A percentile compares a stretch with the other conserved stretches of the same genome.
These are phyloP conservation scores for Mormyrops attenuatus DNA, from an alignment of 2,797 vertebrate species.

Conservation along the genomic window DNA sequence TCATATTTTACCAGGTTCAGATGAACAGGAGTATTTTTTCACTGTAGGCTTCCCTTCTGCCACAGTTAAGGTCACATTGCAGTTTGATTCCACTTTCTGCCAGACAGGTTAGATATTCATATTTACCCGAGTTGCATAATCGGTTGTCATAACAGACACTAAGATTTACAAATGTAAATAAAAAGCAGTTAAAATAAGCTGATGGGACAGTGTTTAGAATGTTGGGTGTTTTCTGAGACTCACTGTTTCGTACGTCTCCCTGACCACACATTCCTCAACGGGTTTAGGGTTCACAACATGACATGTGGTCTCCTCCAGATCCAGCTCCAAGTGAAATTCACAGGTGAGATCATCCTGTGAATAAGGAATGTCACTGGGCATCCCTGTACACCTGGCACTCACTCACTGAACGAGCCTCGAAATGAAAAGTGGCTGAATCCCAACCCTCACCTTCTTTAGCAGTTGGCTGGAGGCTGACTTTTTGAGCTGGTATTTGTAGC, in stretches of 20 bases:
- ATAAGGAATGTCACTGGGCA: not conserved
- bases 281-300: slow-evolving; percentile 19
- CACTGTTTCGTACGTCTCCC: not conserved
- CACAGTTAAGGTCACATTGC: slow-evolving; percentile 39
- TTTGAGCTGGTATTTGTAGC: slow-evolving; percentile 20
- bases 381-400: not conserved
- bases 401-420: not conserved
- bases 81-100: slow-evolving; percentile 41
- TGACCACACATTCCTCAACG: not conserved
- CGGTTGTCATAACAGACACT: not conserved
- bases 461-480: not conserved
- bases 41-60: slow-evolving; percentile 22
- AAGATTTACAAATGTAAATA: not conserved
- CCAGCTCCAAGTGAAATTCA: slow-evolving; percentile 17
- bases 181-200: not conserved
- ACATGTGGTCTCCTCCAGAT: slow-evolving; percentile 18
- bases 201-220: not conserved
- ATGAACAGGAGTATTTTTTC: slow-evolving; percentile 32
- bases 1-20: slow-evolving; percentile 34
- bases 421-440: not conserved
- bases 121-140: not conserved
- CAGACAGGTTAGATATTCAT: not conserved
- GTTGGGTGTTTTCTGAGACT: not conserved
- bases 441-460: not conserved
- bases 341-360: not conserved